These are phyloP conservation scores for Melanocharis versteri DNA, from an alignment of 2,113 vertebrate genomes.

Conservation along the genomic window DNA sequence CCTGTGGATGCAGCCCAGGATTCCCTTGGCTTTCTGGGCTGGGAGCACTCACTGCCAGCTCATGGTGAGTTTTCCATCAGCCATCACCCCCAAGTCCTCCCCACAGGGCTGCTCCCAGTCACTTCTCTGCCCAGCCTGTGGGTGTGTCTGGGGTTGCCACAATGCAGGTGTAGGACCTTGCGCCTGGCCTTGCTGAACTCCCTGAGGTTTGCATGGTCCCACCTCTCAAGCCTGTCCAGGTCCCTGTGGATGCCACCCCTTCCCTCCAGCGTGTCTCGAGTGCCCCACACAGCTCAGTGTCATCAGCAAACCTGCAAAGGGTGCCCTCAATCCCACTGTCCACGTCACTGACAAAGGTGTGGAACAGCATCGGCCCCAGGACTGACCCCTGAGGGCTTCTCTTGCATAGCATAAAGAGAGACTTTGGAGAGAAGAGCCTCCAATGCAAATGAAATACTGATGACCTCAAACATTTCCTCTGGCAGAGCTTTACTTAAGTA, in stretches of 20 bases:
- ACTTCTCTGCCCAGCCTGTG: not conserved
- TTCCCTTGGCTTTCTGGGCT: not conserved
- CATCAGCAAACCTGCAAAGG: not conserved
- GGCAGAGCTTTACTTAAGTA: not conserved
- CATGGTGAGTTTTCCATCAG: not conserved
- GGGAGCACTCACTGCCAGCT: rapidly evolving
- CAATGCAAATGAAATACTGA: not conserved
- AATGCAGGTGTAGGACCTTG: not conserved
- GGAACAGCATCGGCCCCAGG: rapidly evolving
- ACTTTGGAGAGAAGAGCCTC: not conserved
- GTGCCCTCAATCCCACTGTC: not conserved
- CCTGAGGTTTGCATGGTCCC: not conserved
- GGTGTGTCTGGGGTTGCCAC: not conserved
- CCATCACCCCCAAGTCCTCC: not conserved
- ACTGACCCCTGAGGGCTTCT: rapidly evolving
- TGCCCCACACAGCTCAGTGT: not conserved
- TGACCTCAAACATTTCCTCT: not conserved
- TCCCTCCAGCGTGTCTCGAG: rapidly evolving
- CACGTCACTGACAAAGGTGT: not conserved
- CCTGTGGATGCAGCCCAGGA: not conserved
- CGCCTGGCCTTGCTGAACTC: not conserved
- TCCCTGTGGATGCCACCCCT: not conserved
- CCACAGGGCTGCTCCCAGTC: not conserved
- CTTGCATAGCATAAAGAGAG: not conserved
- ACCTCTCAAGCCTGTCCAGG: not conserved